Evolutionary conservation across 2,797 vertebrate species (phyloP), one percentile per base, ranked within the genome.

Genomic region (Clarias laeviceps): DNA sequence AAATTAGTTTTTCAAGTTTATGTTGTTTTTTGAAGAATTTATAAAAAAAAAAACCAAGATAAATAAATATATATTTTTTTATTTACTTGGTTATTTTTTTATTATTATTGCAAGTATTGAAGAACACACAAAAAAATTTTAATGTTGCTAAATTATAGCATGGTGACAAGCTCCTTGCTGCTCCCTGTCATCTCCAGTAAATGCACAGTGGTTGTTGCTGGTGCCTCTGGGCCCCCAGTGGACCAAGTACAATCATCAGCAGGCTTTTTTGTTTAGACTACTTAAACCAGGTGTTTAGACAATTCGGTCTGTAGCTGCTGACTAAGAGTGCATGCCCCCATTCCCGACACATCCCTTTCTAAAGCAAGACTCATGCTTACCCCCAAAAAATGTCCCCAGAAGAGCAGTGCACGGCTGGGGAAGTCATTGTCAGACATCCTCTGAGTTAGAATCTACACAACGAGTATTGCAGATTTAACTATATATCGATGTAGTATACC

Each of bases 271-370:
- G 87, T 89, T 91, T 87, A 87, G 90, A 90, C 89, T 87, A 24
- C 76, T 72, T 80, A 40, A 77, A 88, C 88, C 93, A 94, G 91
- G 87, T 94, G 93, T 91, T 94, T 94, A 93, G 87, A 91, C 83
- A 87, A 93, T 94, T 88, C 83, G 78, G 69, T 77, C 56, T 54
- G 20, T 88, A 84, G 85, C 90, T 89, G 89, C 91, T 92, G 91
- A 93, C 89, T 89, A 89, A 91, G 88, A 89, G 65, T 87, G 76
- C 80, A 81, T 91, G 91, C 88, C 90, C 83, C 84, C 88, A 82
- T 81, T 85, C 88, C 82, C 68, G 77, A 83, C 85, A 88, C 85
- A 80, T 85, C 88, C 87, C 78, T 66, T 59, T 84, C 80, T 86
- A 72, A 84, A 37, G 86, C 68, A 87, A 86, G 82, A 80, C 78